A percentile compares a stretch with the other conserved stretches of the same genome.
These are phyloP conservation scores for Prionailurus viverrinus DNA, from an alignment of 2,113 vertebrate species.

Conservation along the genomic window DNA sequence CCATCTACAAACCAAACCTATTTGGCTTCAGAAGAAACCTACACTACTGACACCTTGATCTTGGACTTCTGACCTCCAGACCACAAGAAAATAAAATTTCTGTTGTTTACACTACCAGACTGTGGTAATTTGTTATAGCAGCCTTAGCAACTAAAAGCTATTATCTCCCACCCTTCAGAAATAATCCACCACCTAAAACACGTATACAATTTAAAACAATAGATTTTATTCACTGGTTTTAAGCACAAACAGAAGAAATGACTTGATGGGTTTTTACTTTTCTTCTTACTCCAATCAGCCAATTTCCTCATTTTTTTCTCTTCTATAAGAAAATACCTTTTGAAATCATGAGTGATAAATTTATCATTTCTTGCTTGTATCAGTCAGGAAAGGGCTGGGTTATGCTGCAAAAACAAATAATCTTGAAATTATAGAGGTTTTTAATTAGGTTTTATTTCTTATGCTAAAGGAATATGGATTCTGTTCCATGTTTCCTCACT, in stretches of 20 bases:
- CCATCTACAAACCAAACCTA: not conserved
- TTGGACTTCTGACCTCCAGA: not conserved
- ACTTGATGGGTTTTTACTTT: not conserved
- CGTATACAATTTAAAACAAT: not conserved
- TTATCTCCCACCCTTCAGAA: not conserved
- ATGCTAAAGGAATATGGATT: not conserved
- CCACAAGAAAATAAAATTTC: not conserved
- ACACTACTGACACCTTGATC: not conserved
- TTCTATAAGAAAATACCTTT: not conserved
- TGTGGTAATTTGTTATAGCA: not conserved
- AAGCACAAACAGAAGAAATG: not conserved
- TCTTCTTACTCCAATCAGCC: not conserved
- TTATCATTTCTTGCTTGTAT: not conserved
- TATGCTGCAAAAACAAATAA: not conserved
- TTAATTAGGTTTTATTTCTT: constrained; percentile 11
- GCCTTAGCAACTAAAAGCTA: not conserved
- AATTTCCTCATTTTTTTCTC: not conserved
- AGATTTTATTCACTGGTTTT: not conserved
- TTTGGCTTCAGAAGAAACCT: not conserved
- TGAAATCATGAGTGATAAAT: not conserved
- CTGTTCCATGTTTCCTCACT: not conserved
- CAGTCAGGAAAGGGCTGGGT: not conserved
- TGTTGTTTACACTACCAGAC: not conserved
- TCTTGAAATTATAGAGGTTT: not conserved
- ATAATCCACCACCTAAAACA: not conserved